phyloP scores from a whole-genome alignment of 2,797 vertebrate genomes.

The Coccyzus lansbergi region DNA sequence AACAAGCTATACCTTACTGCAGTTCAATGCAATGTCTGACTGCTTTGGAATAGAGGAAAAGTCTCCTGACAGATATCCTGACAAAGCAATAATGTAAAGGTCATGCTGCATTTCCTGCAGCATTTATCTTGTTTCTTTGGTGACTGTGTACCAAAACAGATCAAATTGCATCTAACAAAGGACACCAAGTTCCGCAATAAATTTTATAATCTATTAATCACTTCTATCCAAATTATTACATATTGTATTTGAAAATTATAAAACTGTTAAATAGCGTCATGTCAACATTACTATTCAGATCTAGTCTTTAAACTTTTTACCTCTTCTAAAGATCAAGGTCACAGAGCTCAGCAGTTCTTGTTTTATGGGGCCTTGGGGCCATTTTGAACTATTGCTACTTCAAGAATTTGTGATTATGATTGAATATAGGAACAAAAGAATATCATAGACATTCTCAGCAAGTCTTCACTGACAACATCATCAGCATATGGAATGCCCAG shows the following conservation, averaged over 20 bases:
- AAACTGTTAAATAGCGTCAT: not conserved
- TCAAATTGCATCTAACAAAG: constrained; percentile 60
- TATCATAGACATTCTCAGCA: not conserved
- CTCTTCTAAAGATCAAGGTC: constrained; percentile 75
- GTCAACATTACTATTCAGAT: constrained; percentile 39
- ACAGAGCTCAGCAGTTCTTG: constrained; percentile 49
- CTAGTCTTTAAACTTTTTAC: constrained; percentile 28
- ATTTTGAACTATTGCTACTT: constrained; percentile 61
- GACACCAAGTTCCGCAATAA: constrained; percentile 24
- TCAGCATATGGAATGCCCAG: not conserved
- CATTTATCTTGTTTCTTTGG: constrained; percentile 60
- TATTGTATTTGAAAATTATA: constrained; percentile 5
- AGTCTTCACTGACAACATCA: not conserved
- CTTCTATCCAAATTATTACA: not conserved
- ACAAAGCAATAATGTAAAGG: constrained; percentile 70
- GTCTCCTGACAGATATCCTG: constrained; percentile 55
- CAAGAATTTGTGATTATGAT: constrained; percentile 56
- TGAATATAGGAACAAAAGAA: constrained; percentile 46
- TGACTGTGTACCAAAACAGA: constrained; percentile 35
- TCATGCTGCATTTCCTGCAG: constrained; percentile 32
- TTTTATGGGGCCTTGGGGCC: constrained; percentile 66
- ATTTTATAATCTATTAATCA: not conserved
- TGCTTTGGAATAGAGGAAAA: constrained; percentile 25
- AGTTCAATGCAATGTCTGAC: not conserved
- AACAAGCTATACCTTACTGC: not conserved